phyloP scores from a whole-genome alignment of 37 sponge, comb jelly and placozoan species.

The Beroe forskalii region DNA sequence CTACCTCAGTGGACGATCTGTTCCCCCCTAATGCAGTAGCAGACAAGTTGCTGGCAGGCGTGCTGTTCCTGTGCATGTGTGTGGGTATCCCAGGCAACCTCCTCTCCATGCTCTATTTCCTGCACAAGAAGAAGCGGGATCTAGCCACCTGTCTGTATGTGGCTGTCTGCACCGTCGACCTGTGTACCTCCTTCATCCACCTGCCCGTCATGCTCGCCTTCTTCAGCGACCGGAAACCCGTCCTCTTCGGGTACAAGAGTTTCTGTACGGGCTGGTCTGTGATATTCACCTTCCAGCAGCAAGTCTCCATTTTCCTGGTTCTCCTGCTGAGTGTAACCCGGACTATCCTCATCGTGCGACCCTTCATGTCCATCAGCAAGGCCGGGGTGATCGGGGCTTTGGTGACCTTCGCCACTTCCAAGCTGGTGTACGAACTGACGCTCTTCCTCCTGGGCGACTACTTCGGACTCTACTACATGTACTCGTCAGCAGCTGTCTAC shows the following conservation, averaged over 20 bases:
- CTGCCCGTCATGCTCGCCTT: neutral
- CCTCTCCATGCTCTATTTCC: conserved; percentile 9
- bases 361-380: neutral
- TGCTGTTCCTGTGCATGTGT: neutral
- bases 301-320: neutral
- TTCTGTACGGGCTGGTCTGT: conserved; percentile 47
- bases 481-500: neutral
- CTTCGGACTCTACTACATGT: neutral
- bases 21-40: too few species aligned
- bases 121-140: neutral
- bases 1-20: too few species aligned
- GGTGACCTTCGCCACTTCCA: neutral
- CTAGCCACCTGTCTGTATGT: conserved; percentile 9
- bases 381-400: neutral
- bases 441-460: neutral
- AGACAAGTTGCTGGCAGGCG: neutral
- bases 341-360: neutral
- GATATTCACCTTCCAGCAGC: conserved; percentile 7
- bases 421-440: neutral
- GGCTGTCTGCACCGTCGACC: neutral
- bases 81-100: conserved; percentile 14
- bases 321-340: conserved; percentile 11
- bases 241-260: neutral
- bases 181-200: neutral
- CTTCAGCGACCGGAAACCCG: neutral